These are phyloP conservation scores for Platycercus adscitus DNA, from an alignment of 2,113 vertebrate genomes.

Conservation along the genomic window DNA sequence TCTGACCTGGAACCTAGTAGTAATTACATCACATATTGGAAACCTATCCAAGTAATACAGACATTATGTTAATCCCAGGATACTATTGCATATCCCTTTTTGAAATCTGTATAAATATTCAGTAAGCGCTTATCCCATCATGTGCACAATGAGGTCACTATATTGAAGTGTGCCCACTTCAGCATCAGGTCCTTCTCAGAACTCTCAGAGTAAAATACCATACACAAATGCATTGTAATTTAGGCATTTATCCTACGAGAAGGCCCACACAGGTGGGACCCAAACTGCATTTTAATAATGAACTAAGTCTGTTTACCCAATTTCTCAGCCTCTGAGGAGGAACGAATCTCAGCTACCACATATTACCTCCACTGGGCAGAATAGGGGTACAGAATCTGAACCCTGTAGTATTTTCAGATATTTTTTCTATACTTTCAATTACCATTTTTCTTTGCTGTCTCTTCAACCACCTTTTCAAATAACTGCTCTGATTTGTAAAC, in stretches of 20 bases:
- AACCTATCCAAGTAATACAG: neutral
- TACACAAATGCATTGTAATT: neutral
- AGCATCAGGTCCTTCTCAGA: neutral
- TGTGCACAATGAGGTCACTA: neutral
- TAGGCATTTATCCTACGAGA: neutral
- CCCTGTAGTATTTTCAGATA: neutral
- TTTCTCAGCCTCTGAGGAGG: neutral
- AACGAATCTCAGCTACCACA: neutral
- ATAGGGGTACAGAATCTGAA: neutral
- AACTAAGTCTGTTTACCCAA: neutral
- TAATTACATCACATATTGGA: slow-evolving; percentile 13
- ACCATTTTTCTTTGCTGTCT: neutral
- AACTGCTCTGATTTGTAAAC: neutral
- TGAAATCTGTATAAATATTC: slow-evolving; percentile 17
- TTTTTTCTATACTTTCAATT: neutral
- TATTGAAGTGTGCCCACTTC: neutral
- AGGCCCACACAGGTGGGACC: neutral
- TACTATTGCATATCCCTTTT: neutral
- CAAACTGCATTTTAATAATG: neutral
- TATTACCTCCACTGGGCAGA: neutral
- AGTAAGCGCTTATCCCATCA: neutral
- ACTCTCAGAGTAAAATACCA: neutral
- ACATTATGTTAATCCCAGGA: neutral
- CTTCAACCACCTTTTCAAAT: neutral
- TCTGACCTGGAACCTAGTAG: neutral